Evolutionary conservation across 2,797 vertebrate genomes (phyloP), one percentile per base, ranked within the genome.

Genomic region (Darevskia mixta): DNA sequence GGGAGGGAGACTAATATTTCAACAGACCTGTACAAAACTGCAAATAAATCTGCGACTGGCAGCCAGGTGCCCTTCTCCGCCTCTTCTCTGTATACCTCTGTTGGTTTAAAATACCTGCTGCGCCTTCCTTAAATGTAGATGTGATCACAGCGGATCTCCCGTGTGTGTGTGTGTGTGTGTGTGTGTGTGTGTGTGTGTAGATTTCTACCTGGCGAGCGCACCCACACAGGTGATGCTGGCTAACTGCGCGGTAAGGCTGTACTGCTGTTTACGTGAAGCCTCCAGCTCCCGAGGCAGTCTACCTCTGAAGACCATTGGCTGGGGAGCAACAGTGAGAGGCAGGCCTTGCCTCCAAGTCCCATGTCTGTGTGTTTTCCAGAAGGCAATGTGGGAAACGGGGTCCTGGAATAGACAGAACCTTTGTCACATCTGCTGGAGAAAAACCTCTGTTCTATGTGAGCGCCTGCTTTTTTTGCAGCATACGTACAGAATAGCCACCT

Each of bases 1-100:
- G 18, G n/a, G 32, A 10, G 35, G 2, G 23, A 6, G 91, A 92
- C 83, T 95, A 89, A 95, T 94, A 92, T 67, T 93, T 95, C 94
- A 94, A 90, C 93, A 93, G 95, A 69, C 94, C 85, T 87, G 91
- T 79, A 73, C 87, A 94, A 83, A 95, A 94, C 88, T 94, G 89
- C 93, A 95, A 97, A 97, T 97, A 97, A 97, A 97, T 89, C 87
- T 92, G 61, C 25, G 72, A 45, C 71, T 85, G 94, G 95, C 95
- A 86, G 90, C 75, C 90, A 94, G 88, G 89, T 90, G 89, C 27
- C 71, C 35, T n/a, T 15, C 18, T 93, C 91, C 93, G 90, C 94
- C 91, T 94, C 88, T 81, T 67, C 79, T 92, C 35, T 91, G 15
- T 91, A 93, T 90, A 4, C 11, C 5, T 11, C 9, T 8, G 25